Conservation (phyloP, 2,888 invertebrate species). For the Drosophila nr. medialis region DNA sequence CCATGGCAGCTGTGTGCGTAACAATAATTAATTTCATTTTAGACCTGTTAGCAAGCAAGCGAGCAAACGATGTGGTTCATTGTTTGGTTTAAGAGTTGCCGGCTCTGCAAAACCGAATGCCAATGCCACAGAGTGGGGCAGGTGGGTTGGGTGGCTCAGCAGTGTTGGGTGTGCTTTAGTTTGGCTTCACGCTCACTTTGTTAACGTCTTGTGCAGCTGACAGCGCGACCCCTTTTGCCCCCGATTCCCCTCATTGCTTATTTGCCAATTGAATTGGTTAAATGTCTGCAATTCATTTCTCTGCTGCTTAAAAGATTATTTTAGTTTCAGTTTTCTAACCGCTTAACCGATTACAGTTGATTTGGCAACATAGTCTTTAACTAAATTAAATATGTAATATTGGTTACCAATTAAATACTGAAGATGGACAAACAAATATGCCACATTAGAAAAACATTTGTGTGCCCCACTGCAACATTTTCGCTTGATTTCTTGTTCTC, state of each 20-base stretch:
- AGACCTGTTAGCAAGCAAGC: slow-evolving; percentile 78
- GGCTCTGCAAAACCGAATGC: slow-evolving; percentile 35
- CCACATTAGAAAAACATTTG: background rate
- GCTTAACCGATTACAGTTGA: background rate
- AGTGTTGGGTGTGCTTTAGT: background rate
- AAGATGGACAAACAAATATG: background rate
- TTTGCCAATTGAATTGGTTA: slow-evolving; percentile 17
- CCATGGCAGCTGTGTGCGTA: slow-evolving; percentile 73
- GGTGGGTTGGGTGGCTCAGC: background rate
- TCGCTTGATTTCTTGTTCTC: background rate
- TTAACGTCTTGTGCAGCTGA: slow-evolving; percentile 3
- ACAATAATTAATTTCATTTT: slow-evolving; percentile 79
- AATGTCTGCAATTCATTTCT: slow-evolving; percentile 1
- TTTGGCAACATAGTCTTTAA: background rate
- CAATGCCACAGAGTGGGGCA: background rate
- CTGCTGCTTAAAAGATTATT: background rate
- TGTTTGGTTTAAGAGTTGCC: slow-evolving; percentile 48
- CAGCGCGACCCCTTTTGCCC: background rate
- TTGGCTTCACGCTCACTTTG: background rate
- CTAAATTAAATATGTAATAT: background rate
- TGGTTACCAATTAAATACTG: background rate
- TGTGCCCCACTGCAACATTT: background rate
- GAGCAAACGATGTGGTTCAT: slow-evolving; percentile 76
- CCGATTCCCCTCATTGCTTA: background rate
- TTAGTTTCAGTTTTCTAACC: background rate